Evolutionary conservation across 2,797 vertebrate genomes (phyloP), one percentile per base, ranked within the genome.

Genomic region (Alca torda): DNA sequence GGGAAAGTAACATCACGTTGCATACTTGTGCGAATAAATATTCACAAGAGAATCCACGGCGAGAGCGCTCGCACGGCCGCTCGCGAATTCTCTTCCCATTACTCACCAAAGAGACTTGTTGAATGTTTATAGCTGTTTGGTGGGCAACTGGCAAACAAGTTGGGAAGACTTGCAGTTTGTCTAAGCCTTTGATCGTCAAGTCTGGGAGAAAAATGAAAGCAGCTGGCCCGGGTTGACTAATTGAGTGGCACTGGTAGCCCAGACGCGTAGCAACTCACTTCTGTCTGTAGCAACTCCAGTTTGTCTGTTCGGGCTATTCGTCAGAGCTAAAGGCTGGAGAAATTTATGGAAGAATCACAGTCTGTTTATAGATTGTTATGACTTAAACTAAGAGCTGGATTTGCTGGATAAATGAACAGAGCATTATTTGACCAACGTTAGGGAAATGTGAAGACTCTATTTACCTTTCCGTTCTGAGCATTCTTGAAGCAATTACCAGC

Each of bases 1-100:
- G 94, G 93, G 95, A 95, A 95, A 78, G 92, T 63, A 92, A 1
- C 91, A 57, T 68, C 94, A 79, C 85, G 41, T 65, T 26, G 83
- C 87, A 10, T 76, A 10, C 20, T 93, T 57, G 95, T 30, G 57
- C 82, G 26, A 51, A 28, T 74, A 93, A 94, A 91, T 95, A 95
- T 63, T 90, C 96, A 78, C 87, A 33, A 33, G 93, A 87, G 95
- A n/a, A 85, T 90, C 91, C 68, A 33, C 18, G 13, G 37, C 3
- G 15, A 90, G 33, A 79, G 89, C 23, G 11, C 83, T 57, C 4
- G 74, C 61, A 19, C 15, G 48, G 86, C 87, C 39, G 9, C 39
- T 69, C 25, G 79, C 46, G 15, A 56, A 92, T 91, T 70, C 74
- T 39, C 69, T 82, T 91, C 68, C 37, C 1, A 45, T 96, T 90